These are phyloP conservation scores for Drosophila stalkeri DNA, from an alignment of 2,888 invertebrate genomes.

Conservation along the genomic window DNA sequence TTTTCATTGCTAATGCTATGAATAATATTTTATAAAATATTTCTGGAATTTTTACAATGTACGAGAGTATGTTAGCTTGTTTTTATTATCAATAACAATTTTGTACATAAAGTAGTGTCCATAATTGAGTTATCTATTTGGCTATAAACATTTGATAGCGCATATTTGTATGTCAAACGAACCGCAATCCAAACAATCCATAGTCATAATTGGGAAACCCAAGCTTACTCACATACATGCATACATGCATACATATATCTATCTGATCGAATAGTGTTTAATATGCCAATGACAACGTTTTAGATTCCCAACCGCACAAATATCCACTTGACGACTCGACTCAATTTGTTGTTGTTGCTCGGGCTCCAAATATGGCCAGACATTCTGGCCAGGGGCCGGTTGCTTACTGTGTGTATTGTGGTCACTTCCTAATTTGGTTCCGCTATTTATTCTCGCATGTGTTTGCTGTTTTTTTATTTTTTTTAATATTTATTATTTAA, in stretches of 20 bases:
- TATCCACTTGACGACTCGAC: slow-evolving; percentile 50
- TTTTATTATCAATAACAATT: slow-evolving; percentile 2
- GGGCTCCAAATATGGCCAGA: slow-evolving; percentile 59
- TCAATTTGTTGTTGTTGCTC: slow-evolving; percentile 24
- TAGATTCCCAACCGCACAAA: slow-evolving; percentile 55
- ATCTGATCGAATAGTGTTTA: slow-evolving; percentile 41
- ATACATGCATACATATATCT: not conserved
- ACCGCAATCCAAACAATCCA: slow-evolving; percentile 15
- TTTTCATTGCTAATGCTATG: not conserved
- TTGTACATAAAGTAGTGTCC: not conserved
- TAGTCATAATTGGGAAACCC: slow-evolving; percentile 6
- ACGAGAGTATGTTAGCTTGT: not conserved
- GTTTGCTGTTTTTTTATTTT: not conserved
- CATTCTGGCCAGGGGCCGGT: slow-evolving; percentile 27
- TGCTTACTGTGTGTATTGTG: slow-evolving; percentile 54
- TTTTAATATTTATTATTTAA: slow-evolving; percentile 71
- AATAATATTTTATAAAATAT: not conserved
- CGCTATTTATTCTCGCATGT: slow-evolving; percentile 68
- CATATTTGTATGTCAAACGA: slow-evolving; percentile 28
- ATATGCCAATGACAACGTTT: slow-evolving; percentile 70
- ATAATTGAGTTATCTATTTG: slow-evolving; percentile 12
- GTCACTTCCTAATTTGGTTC: slow-evolving; percentile 79
- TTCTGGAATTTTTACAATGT: not conserved
- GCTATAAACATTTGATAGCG: slow-evolving; percentile 9
- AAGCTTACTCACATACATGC: slow-evolving; percentile 6